Conservation (phyloP, 2,888 invertebrate genomes). For the Zonitis immaculata region DNA sequence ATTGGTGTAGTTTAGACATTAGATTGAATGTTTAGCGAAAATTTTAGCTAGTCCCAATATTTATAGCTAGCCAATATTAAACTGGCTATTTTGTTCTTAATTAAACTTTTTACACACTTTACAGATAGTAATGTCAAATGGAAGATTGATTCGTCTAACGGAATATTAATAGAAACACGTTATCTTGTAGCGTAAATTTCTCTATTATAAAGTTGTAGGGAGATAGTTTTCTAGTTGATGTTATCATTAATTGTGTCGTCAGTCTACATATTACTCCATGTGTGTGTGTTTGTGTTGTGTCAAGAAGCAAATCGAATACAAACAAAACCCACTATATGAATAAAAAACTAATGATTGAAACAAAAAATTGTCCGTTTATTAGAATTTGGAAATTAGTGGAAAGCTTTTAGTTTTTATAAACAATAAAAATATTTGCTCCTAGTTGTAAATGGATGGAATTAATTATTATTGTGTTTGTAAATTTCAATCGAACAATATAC, state of each 20-base stretch:
- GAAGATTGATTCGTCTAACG: neutral
- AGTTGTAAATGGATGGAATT: too few species aligned
- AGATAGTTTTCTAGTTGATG: neutral
- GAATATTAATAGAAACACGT: neutral
- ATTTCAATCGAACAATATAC: too few species aligned
- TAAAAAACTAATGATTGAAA: too few species aligned
- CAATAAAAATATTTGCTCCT: neutral
- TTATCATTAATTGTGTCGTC: neutral
- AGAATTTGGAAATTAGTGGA: neutral
- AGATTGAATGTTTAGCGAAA: too few species aligned
- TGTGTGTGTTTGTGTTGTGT: neutral
- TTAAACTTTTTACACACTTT: neutral
- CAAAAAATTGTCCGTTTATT: neutral
- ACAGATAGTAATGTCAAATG: neutral
- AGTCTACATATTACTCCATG: neutral
- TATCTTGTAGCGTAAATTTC: neutral
- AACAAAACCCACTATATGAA: too few species aligned
- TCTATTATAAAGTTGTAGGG: neutral
- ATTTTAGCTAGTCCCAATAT: too few species aligned
- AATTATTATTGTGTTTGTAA: too few species aligned
- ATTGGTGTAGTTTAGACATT: too few species aligned
- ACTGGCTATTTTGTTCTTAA: neutral
- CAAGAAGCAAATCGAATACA: neutral
- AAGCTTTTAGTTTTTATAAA: neutral
- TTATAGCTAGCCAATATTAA: neutral